These are phyloP conservation scores for Leptinotarsa rubiginosa DNA, from an alignment of 2,888 invertebrate genomes.

Conservation along the genomic window DNA sequence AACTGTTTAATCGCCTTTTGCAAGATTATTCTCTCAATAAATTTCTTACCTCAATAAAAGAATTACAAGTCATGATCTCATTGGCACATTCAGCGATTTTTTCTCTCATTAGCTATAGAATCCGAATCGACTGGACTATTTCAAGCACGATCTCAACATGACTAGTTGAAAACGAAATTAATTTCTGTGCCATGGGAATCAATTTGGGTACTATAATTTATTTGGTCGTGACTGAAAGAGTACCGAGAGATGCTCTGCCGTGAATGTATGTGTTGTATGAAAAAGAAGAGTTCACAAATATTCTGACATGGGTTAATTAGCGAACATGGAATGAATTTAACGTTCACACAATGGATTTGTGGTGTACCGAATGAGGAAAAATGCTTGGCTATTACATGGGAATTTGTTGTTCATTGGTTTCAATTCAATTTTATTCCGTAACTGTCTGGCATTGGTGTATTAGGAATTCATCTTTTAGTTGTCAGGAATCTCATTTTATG, in stretches of 20 bases:
- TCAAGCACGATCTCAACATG: constrained; percentile 41
- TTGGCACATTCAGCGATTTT: too few species aligned
- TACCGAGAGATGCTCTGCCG: constrained; percentile 39
- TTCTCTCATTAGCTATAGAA: neutral
- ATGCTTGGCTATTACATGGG: constrained; percentile 1
- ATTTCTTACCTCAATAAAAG: too few species aligned
- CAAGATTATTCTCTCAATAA: too few species aligned
- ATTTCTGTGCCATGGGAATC: constrained; percentile 56
- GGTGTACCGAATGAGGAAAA: constrained; percentile 22
- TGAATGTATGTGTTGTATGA: constrained; percentile 42
- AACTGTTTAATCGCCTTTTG: too few species aligned
- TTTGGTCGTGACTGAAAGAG: constrained; percentile 50
- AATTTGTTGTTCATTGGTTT: neutral
- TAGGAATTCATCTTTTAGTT: neutral
- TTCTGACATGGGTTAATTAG: constrained; percentile 52
- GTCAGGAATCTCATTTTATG: neutral
- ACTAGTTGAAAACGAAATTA: constrained; percentile 51
- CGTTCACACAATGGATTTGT: constrained; percentile 39
- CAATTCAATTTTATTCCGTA: too few species aligned
- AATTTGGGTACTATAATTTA: constrained; percentile 56
- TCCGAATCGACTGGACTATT: neutral
- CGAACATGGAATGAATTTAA: constrained; percentile 49
- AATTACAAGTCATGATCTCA: too few species aligned
- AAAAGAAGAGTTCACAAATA: constrained; percentile 46
- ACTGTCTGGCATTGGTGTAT: too few species aligned